Percentiles rank a stretch among this genome's conserved stretches.
phyloP scores from a whole-genome alignment of 2,888 invertebrate genomes.

The Ceramica pisi region DNA sequence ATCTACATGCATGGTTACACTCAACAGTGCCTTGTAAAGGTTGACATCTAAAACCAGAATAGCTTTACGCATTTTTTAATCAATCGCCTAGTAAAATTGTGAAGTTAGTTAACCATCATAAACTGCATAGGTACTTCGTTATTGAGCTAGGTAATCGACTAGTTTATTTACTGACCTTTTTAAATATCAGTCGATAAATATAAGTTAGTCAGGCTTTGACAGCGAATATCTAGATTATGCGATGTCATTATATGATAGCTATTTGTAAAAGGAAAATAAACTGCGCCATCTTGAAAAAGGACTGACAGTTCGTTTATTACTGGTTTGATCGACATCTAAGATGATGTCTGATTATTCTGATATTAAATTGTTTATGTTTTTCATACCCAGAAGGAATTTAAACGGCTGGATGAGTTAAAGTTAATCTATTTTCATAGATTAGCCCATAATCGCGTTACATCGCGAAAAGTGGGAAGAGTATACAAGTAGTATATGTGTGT shows the following conservation, averaged over 20 bases:
- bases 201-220: conserved; percentile 4
- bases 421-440: too few relatives aligned
- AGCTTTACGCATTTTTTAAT: background rate
- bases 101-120: background rate
- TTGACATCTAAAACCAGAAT: background rate
- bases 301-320: background rate
- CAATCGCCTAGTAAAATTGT: too few relatives aligned
- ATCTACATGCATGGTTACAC: background rate
- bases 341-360: too few relatives aligned
- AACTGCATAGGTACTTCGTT: conserved; percentile 6
- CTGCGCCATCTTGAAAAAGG: background rate
- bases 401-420: too few relatives aligned
- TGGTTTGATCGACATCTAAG: background rate
- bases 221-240: conserved; percentile 12
- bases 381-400: too few relatives aligned
- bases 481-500: too few relatives aligned
- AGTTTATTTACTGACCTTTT: conserved; percentile 37
- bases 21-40: background rate
- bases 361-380: too few relatives aligned
- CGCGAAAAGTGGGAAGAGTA: too few relatives aligned
- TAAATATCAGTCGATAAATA: conserved; percentile 41
- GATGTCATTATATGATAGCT: conserved; percentile 41
- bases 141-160: conserved; percentile 2
- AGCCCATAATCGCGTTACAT: too few relatives aligned
- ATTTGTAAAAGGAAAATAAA: conserved; percentile 4